Conservation (phyloP, 2,888 invertebrate genomes). For the Drosophila merina region DNA sequence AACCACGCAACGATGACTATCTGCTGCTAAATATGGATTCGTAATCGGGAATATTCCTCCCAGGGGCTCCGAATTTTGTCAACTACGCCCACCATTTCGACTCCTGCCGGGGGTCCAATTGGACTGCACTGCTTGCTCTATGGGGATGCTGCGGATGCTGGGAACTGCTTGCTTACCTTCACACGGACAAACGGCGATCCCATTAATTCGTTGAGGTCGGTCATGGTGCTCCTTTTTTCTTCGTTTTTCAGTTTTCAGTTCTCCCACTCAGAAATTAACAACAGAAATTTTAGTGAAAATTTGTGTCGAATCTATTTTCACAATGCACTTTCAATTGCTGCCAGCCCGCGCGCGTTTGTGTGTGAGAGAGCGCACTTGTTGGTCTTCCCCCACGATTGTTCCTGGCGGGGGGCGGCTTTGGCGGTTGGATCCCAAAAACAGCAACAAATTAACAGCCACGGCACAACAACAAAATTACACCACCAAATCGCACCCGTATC, state of each 20-base stretch:
- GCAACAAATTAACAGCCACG: constrained; percentile 1
- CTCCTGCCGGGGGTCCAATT: not conserved
- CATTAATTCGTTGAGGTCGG: constrained; percentile 82
- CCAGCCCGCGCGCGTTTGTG: constrained; percentile 43
- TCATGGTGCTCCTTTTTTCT: constrained; percentile 65
- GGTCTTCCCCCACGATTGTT: constrained; percentile 31
- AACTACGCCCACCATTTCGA: constrained; percentile 1
- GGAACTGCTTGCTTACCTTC: constrained; percentile 72
- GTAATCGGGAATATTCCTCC: not conserved
- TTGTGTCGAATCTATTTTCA: constrained; percentile 69
- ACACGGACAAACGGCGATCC: constrained; percentile 82
- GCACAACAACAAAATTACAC: constrained; percentile 18
- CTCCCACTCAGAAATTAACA: constrained; percentile 4
- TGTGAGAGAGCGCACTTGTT: constrained; percentile 40
- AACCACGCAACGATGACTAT: not conserved
- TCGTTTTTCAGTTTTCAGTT: not conserved
- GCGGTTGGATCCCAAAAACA: constrained; percentile 1
- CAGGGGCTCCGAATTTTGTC: not conserved
- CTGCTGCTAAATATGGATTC: not conserved
- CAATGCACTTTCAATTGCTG: constrained; percentile 67
- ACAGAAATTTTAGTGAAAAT: constrained; percentile 17
- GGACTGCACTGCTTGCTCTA: not conserved
- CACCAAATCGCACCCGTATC: constrained; percentile 5
- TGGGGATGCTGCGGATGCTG: constrained; percentile 16
- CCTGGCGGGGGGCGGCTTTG: constrained; percentile 23